A percentile compares a stretch with the other conserved stretches of the same genome.
Evolutionary conservation across 2,113 vertebrate genomes (phyloP).

Genomic region (Bos indicus): DNA sequence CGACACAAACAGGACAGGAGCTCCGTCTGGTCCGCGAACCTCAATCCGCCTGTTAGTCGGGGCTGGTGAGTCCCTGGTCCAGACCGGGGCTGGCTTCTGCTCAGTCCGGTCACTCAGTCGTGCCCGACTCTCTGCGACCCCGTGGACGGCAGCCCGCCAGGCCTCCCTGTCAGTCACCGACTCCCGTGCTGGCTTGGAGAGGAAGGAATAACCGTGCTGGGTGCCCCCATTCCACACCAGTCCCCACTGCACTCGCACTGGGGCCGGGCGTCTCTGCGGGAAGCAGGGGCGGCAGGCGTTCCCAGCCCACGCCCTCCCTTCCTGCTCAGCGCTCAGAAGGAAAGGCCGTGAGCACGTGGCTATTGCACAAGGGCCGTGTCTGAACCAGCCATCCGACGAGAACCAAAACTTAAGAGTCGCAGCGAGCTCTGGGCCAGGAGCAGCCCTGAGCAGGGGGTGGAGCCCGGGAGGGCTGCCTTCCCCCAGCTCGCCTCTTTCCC

Average conservation of each 20-base stretch:
- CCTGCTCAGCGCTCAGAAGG: not conserved
- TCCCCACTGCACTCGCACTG: not conserved
- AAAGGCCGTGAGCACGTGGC: not conserved
- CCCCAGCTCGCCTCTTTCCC: not conserved
- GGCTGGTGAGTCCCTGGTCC: not conserved
- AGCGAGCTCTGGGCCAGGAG: not conserved
- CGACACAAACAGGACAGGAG: not conserved
- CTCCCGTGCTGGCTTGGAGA: not conserved
- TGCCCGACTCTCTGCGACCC: not conserved
- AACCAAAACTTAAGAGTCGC: not conserved
- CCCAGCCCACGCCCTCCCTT: not conserved
- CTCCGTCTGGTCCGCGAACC: fast-evolving
- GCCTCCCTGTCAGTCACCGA: not conserved
- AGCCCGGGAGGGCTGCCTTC: not conserved
- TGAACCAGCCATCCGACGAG: not conserved
- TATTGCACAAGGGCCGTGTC: not conserved
- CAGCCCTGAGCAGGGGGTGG: not conserved
- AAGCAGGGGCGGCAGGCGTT: not conserved
- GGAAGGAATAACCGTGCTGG: not conserved
- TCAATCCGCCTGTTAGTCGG: not conserved
- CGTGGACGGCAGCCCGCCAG: not conserved
- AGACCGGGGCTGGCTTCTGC: not conserved
- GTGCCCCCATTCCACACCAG: not conserved
- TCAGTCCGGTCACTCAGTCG: not conserved
- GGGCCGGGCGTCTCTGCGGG: not conserved